Percentiles rank a stretch among this genome's conserved stretches.
These are phyloP conservation scores for Stegana nigrithorax DNA, from an alignment of 2,888 invertebrate species.

Conservation along the genomic window DNA sequence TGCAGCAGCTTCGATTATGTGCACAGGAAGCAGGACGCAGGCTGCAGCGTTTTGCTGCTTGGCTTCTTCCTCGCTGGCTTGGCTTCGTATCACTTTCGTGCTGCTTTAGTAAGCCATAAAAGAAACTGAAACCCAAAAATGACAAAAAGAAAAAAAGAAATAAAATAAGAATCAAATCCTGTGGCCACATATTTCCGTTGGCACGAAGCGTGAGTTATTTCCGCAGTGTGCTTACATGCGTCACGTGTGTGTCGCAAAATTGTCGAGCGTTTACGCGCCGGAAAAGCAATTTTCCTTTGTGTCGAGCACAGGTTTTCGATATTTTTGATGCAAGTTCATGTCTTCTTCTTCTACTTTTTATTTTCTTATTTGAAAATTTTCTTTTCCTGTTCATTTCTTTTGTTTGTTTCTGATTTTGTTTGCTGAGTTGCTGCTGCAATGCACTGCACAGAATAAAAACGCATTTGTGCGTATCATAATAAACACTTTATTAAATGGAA, in stretches of 20 bases:
- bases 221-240: slow-evolving; percentile 20
- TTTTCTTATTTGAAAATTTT: slow-evolving; percentile 29
- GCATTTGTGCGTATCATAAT: slow-evolving; percentile 58
- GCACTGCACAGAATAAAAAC: slow-evolving; percentile 27
- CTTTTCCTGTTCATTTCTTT: slow-evolving; percentile 11
- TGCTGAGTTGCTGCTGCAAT: slow-evolving; percentile 42
- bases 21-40: not conserved
- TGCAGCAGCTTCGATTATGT: slow-evolving; percentile 6
- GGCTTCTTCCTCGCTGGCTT: not conserved
- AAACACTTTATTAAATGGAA: slow-evolving; percentile 61
- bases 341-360: slow-evolving; percentile 29
- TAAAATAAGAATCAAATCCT: not conserved
- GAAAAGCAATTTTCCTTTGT: slow-evolving; percentile 62
- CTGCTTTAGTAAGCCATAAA: not conserved
- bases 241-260: slow-evolving; percentile 32
- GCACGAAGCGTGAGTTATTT: slow-evolving; percentile 57
- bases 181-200: slow-evolving; percentile 54
- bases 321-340: slow-evolving; percentile 32
- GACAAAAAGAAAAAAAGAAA: not conserved
- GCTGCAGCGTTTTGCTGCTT: slow-evolving; percentile 1
- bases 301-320: slow-evolving; percentile 53
- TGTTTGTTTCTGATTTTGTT: slow-evolving; percentile 13
- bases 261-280: slow-evolving; percentile 36
- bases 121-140: too few relatives aligned
- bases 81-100: slow-evolving; percentile 2